These are phyloP conservation scores for Lutraria lutraria DNA, from an alignment of 2,888 invertebrate genomes.

Conservation along the genomic window DNA sequence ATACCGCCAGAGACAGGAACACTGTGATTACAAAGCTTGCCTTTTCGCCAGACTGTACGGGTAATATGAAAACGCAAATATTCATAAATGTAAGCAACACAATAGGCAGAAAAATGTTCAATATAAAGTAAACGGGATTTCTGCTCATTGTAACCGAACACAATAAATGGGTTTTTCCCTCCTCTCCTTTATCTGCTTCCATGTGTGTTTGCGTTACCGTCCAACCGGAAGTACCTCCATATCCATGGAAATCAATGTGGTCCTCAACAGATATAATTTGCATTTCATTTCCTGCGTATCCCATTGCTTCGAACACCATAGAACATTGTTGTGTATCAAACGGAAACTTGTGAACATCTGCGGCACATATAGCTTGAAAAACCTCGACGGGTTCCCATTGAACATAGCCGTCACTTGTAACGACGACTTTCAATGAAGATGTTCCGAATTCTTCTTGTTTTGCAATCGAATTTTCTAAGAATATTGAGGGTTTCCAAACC, in stretches of 20 bases:
- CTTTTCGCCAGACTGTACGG: slow-evolving; percentile 64
- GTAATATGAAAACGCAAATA: slow-evolving; percentile 66
- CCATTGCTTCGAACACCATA: slow-evolving; percentile 56
- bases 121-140: slow-evolving; percentile 60
- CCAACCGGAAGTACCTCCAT: slow-evolving; percentile 60
- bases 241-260: slow-evolving; percentile 57
- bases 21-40: slow-evolving; percentile 66
- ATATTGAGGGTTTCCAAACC: slow-evolving; percentile 57
- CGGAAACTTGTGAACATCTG: slow-evolving; percentile 62
- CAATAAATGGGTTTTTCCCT: slow-evolving; percentile 43
- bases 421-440: slow-evolving; percentile 45
- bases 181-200: slow-evolving; percentile 23
- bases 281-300: slow-evolving; percentile 52
- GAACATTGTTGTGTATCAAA: slow-evolving; percentile 65
- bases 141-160: slow-evolving; percentile 59
- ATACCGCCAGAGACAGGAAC: slow-evolving; percentile 66
- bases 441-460: slow-evolving; percentile 59
- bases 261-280: slow-evolving; percentile 36
- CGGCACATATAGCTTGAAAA: slow-evolving; percentile 56
- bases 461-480: slow-evolving; percentile 57
- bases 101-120: slow-evolving; percentile 67
- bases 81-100: slow-evolving; percentile 63
- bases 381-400: slow-evolving; percentile 60
- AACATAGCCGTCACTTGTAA: slow-evolving; percentile 42
- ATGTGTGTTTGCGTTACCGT: slow-evolving; percentile 50